Conservation (phyloP, 2,888 invertebrate genomes). For the Dasypolia templi region DNA sequence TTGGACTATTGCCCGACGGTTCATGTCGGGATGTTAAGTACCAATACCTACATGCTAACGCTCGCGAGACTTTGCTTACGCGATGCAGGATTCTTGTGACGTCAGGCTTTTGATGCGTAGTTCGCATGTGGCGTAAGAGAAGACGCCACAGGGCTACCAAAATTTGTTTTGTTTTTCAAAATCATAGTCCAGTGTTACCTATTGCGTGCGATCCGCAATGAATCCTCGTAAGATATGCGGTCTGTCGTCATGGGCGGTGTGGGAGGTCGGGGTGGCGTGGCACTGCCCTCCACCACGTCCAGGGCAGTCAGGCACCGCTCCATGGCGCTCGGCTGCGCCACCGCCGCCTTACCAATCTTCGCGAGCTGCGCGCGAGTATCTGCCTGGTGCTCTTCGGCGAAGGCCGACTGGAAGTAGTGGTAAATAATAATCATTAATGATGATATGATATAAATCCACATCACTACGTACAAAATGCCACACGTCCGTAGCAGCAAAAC, state of each 20-base stretch:
- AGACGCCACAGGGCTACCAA: neutral
- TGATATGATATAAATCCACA: neutral
- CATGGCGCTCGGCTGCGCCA: conserved; percentile 83
- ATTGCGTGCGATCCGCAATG: conserved; percentile 74
- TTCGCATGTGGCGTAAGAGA: no score
- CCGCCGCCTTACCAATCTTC: conserved; percentile 84
- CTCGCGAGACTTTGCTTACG: neutral
- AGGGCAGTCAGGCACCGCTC: conserved; percentile 83
- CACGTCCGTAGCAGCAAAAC: neutral
- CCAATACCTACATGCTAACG: neutral
- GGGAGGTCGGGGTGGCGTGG: conserved; percentile 78
- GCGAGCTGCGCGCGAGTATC: conserved; percentile 80
- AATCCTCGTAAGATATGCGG: conserved; percentile 83
- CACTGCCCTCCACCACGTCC: conserved; percentile 85
- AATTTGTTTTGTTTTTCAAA: neutral
- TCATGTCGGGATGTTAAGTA: neutral
- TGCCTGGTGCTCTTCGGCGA: conserved; percentile 80
- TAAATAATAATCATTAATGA: neutral
- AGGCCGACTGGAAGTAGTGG: conserved; percentile 73
- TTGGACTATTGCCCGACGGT: neutral
- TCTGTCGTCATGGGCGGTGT: conserved; percentile 85
- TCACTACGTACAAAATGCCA: neutral
- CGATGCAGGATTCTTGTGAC: neutral
- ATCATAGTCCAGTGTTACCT: conserved; percentile 69
- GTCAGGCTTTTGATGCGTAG: neutral